A percentile compares a stretch with the other conserved stretches of the same genome.
These are phyloP conservation scores for cattle (Bos taurus) DNA, from an alignment of 2,113 vertebrate genomes.

Conservation along the genomic window DNA sequence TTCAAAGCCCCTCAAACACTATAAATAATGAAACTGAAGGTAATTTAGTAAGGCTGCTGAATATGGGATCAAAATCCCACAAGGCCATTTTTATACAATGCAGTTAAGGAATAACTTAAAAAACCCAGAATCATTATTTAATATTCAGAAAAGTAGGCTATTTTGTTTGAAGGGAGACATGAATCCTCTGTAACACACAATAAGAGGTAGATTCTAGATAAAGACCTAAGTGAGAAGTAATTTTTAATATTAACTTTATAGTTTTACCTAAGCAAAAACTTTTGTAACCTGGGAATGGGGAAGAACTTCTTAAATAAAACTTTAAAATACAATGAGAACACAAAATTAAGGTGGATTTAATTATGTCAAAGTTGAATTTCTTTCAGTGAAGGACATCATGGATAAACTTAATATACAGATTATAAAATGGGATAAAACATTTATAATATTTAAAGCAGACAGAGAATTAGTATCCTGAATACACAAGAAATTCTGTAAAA, in stretches of 20 bases:
- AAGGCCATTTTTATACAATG: neutral
- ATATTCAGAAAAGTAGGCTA: neutral
- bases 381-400: neutral
- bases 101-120: neutral
- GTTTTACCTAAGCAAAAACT: neutral
- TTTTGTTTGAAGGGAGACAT: neutral
- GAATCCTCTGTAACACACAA: neutral
- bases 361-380: neutral
- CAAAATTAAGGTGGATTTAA: neutral
- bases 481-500: neutral
- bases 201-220: neutral
- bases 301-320: neutral
- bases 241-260: neutral
- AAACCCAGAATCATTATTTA: neutral
- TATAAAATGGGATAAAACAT: neutral
- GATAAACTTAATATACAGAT: neutral
- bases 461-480: neutral
- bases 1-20: neutral
- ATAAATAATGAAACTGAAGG: neutral
- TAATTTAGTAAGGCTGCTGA: neutral
- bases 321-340: neutral
- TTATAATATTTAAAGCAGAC: neutral
- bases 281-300: neutral
- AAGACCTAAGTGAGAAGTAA: neutral
- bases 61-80: neutral